These are phyloP conservation scores for Cathartes aura DNA, from an alignment of 2,113 vertebrate species.

Conservation along the genomic window DNA sequence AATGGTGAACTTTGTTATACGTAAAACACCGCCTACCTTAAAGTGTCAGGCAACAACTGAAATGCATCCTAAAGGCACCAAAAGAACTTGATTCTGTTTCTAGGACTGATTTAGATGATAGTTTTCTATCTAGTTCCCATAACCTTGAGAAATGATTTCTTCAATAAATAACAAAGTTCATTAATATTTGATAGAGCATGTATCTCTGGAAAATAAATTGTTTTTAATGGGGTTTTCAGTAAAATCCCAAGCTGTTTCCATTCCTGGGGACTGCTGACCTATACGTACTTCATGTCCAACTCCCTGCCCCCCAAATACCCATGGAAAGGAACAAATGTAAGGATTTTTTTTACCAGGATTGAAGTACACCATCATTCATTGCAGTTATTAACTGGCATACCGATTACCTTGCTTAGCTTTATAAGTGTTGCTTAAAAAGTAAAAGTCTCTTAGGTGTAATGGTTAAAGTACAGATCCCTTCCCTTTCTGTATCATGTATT, in stretches of 20 bases:
- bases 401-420: not conserved
- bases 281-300: not conserved
- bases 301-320: rapidly evolving
- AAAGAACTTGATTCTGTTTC: not conserved
- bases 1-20: not conserved
- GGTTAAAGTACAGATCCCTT: not conserved
- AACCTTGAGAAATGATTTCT: not conserved
- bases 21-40: not conserved
- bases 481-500: not conserved
- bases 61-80: not conserved
- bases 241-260: not conserved
- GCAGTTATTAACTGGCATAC: not conserved
- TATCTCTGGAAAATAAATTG: not conserved
- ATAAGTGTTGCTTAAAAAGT: not conserved
- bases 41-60: not conserved
- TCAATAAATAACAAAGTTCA: not conserved
- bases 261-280: not conserved
- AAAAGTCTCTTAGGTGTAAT: not conserved
- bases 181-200: not conserved
- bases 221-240: not conserved
- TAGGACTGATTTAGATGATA: not conserved
- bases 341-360: not conserved
- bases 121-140: not conserved
- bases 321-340: not conserved
- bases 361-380: not conserved